A percentile compares a stretch with the other conserved stretches of the same genome.
Evolutionary conservation across 2,888 invertebrate species (phyloP).

Genomic region (Amphipyra berbera): DNA sequence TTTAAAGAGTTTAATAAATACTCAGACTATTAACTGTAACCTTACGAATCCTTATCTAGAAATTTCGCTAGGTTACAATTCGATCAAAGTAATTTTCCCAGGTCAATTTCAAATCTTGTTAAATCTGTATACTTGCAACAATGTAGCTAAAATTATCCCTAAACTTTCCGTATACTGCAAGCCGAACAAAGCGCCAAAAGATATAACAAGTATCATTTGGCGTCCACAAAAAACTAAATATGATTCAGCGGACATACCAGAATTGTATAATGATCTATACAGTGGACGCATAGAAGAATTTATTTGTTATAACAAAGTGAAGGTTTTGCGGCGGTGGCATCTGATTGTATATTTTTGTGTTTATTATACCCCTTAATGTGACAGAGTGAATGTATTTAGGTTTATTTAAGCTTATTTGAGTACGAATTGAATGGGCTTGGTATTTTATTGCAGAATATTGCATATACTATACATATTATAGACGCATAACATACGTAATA

Average conservation of each 20-base stretch:
- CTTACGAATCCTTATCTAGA: too few relatives aligned
- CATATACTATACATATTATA: constrained; percentile 20
- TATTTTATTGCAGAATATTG: constrained; percentile 37
- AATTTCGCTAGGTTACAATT: too few relatives aligned
- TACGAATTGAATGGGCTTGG: constrained; percentile 45
- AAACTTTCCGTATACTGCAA: constrained; percentile 53
- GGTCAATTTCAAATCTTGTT: too few relatives aligned
- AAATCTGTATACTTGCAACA: not conserved
- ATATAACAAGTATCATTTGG: constrained; percentile 61
- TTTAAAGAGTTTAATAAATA: too few relatives aligned
- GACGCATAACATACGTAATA: not conserved
- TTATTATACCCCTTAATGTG: constrained; percentile 82
- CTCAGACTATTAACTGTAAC: too few relatives aligned
- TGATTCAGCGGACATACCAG: constrained; percentile 66
- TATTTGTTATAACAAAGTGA: constrained; percentile 55
- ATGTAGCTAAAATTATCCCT: constrained; percentile 49
- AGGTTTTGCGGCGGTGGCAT: constrained; percentile 75
- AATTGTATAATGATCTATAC: constrained; percentile 65
- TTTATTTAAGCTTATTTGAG: constrained; percentile 51
- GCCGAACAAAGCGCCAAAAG: constrained; percentile 59
- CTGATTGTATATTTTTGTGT: constrained; percentile 78
- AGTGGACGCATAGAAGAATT: constrained; percentile 61
- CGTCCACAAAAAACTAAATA: constrained; percentile 58
- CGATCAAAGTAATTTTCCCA: too few relatives aligned
- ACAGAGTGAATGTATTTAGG: constrained; percentile 79